Conservation (phyloP, 2,888 invertebrate genomes). For the Thecophora atra region DNA sequence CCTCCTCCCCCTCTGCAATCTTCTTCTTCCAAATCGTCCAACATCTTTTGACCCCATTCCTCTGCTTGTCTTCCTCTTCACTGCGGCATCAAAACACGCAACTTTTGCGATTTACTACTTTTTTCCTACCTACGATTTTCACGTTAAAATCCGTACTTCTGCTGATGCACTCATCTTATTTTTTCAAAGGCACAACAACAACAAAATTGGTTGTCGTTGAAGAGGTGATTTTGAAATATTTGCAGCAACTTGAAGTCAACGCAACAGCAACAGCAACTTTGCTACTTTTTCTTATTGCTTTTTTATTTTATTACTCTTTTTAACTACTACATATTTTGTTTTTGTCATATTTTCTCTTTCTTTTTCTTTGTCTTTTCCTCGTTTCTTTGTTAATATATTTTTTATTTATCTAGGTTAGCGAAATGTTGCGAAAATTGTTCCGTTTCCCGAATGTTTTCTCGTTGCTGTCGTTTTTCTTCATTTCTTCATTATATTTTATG, state of each 20-base stretch:
- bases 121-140: too few relatives aligned
- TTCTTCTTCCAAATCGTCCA: too few relatives aligned
- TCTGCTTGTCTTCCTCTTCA: too few relatives aligned
- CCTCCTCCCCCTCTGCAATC: too few relatives aligned
- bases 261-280: too few relatives aligned
- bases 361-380: not conserved
- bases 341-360: not conserved
- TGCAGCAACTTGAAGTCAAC: too few relatives aligned
- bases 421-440: not conserved
- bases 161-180: not conserved
- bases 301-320: not conserved
- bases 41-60: too few relatives aligned
- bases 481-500: too few relatives aligned
- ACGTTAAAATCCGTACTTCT: too few relatives aligned
- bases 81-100: too few relatives aligned
- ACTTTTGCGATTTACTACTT: too few relatives aligned
- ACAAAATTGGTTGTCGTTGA: not conserved
- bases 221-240: constrained; percentile 3
- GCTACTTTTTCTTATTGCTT: not conserved
- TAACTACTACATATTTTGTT: not conserved
- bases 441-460: not conserved
- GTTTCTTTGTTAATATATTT: not conserved
- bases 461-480: not conserved
- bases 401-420: not conserved
- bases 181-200: not conserved